Conservation (phyloP, 2,888 invertebrate species). For the Argyra leucocephala region DNA sequence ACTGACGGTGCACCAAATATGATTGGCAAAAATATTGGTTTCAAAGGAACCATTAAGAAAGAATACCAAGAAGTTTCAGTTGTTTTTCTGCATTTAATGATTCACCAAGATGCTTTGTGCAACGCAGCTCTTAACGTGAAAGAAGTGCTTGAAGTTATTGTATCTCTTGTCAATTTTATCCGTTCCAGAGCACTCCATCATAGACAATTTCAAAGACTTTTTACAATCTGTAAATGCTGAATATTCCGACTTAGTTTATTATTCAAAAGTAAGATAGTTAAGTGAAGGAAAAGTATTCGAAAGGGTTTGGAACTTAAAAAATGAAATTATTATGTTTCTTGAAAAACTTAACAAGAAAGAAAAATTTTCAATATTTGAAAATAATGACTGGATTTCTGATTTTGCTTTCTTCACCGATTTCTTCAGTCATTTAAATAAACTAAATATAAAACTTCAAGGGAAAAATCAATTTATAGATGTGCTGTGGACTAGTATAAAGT, state of each 20-base stretch:
- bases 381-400: constrained; percentile 9
- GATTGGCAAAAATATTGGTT: background rate
- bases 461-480: constrained; percentile 7
- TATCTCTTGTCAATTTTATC: constrained; percentile 8
- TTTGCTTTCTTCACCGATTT: constrained; percentile 9
- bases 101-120: constrained; percentile 1
- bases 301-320: constrained; percentile 8
- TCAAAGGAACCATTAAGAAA: background rate
- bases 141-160: constrained; percentile 5
- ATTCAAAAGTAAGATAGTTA: background rate
- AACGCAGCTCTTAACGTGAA: constrained; percentile 7
- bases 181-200: constrained; percentile 5
- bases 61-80: constrained; percentile 4
- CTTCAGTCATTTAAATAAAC: constrained; percentile 7
- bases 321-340: constrained; percentile 8
- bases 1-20: constrained; percentile 7
- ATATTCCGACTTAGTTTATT: background rate
- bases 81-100: constrained; percentile 7
- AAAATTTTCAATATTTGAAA: constrained; percentile 7
- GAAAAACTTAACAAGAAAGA: constrained; percentile 9
- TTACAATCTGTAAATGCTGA: background rate
- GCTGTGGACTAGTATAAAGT: constrained; percentile 8
- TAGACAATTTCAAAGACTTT: constrained; percentile 2
- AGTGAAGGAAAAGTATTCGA: background rate
- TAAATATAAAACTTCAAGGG: constrained; percentile 9